These are phyloP conservation scores for Onchidella celtica DNA, from an alignment of 2,888 invertebrate species.

Conservation along the genomic window DNA sequence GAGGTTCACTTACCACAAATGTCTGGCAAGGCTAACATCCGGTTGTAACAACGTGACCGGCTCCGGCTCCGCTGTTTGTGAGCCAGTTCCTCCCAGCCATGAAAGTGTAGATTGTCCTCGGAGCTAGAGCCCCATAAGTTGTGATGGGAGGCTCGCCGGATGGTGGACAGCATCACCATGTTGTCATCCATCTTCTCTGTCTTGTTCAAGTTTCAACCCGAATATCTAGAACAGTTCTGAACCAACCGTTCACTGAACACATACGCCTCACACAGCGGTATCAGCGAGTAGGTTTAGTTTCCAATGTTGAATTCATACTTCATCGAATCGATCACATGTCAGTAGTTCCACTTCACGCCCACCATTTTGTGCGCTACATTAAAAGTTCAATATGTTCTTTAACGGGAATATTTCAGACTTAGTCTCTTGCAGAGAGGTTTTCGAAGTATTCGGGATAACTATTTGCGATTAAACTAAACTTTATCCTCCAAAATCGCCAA, in stretches of 20 bases:
- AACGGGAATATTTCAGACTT: too few species aligned
- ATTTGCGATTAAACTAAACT: too few species aligned
- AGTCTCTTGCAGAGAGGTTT: too few species aligned
- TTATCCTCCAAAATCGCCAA: too few species aligned
- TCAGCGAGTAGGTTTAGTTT: too few species aligned
- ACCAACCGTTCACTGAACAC: not conserved
- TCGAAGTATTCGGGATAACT: too few species aligned
- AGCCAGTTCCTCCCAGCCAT: slow-evolving; percentile 40
- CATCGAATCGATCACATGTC: too few species aligned
- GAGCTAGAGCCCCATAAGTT: slow-evolving; percentile 38
- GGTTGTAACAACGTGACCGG: slow-evolving; percentile 34
- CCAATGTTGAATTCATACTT: too few species aligned
- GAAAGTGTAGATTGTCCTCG: slow-evolving; percentile 40
- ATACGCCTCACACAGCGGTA: too few species aligned
- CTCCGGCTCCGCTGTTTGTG: slow-evolving; percentile 33
- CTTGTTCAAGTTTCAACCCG: not conserved
- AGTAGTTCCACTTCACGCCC: too few species aligned
- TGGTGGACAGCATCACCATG: slow-evolving; percentile 19
- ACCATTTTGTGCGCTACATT: too few species aligned
- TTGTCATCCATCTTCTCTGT: slow-evolving; percentile 33
- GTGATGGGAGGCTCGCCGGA: slow-evolving; percentile 34
- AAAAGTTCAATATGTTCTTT: too few species aligned
- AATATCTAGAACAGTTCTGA: not conserved
- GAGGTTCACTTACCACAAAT: slow-evolving; percentile 31
- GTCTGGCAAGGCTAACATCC: slow-evolving; percentile 25